A percentile compares a stretch with the other conserved stretches of the same genome.
Conservation (phyloP, 1,140 invertebrate genomes). For the Calosoma granatense region DNA sequence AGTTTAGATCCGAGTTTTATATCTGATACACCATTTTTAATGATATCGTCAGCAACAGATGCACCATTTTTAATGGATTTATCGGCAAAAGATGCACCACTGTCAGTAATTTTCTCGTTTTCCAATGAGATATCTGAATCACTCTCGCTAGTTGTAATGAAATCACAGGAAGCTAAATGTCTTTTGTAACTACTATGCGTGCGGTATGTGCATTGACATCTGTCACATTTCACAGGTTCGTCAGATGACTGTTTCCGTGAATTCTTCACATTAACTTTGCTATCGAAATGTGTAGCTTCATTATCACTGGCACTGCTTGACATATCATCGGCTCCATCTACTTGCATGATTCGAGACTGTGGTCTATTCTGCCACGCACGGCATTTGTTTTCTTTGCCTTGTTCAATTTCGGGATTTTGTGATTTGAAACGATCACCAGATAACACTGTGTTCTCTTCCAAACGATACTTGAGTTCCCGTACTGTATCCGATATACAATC, state of each 20-base stretch:
- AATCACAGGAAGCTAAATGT: slow-evolving; percentile 69
- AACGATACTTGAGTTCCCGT: neutral
- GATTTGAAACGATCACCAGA: slow-evolving; percentile 37
- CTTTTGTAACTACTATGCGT: slow-evolving; percentile 77
- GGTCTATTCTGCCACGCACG: slow-evolving; percentile 1
- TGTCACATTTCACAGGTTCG: slow-evolving; percentile 72
- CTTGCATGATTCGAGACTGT: slow-evolving; percentile 47
- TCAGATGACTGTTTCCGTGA: slow-evolving; percentile 32
- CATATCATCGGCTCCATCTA: slow-evolving; percentile 64
- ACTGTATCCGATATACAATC: slow-evolving; percentile 18
- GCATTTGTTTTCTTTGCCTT: slow-evolving; percentile 28
- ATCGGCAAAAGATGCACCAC: neutral
- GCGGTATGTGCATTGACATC: slow-evolving; percentile 81
- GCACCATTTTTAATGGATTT: too few species aligned
- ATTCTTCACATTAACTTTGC: slow-evolving; percentile 19
- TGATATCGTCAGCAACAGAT: too few species aligned
- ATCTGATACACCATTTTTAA: too few species aligned
- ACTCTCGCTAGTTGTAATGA: slow-evolving; percentile 66
- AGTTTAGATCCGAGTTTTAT: too few species aligned
- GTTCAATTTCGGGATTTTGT: slow-evolving; percentile 31
- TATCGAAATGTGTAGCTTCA: slow-evolving; percentile 34
- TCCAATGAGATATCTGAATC: slow-evolving; percentile 42
- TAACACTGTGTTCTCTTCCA: slow-evolving; percentile 32
- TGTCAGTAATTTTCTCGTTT: neutral
- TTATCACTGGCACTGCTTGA: slow-evolving; percentile 36